Conservation (phyloP, 1,140 invertebrate genomes). For the Macrotrachela quadricornifera region DNA sequence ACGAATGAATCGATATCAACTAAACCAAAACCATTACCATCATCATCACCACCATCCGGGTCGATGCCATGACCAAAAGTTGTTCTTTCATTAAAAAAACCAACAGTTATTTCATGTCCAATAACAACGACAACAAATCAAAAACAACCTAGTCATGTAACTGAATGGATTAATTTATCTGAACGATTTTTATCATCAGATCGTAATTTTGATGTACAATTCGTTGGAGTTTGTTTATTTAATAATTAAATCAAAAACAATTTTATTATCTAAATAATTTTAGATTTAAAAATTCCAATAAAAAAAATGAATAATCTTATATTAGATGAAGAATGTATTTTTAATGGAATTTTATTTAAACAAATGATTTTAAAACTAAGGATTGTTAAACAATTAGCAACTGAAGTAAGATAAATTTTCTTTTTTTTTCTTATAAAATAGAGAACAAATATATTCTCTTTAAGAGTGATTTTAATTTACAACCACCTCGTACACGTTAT, state of each 20-base stretch:
- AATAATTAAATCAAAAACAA: not conserved
- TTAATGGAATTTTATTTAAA: slow-evolving; percentile 76
- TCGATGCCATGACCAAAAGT: too few species aligned
- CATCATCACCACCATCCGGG: too few species aligned
- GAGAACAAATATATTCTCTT: slow-evolving; percentile 11
- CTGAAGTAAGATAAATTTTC: slow-evolving; percentile 39
- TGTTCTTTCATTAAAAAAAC: too few species aligned
- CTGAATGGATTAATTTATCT: too few species aligned
- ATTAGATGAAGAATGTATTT: slow-evolving; percentile 42
- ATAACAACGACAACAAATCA: too few species aligned
- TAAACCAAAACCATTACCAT: too few species aligned
- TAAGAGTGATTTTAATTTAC: slow-evolving; percentile 50
- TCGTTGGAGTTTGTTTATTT: slow-evolving; percentile 29
- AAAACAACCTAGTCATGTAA: too few species aligned
- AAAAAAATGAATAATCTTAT: slow-evolving; percentile 46
- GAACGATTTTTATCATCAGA: slow-evolving; percentile 26
- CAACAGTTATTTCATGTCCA: too few species aligned
- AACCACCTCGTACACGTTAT: slow-evolving; percentile 40
- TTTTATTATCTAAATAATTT: slow-evolving; percentile 2
- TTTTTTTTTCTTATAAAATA: not conserved
- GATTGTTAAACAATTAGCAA: slow-evolving; percentile 67
- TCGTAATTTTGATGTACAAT: slow-evolving; percentile 49
- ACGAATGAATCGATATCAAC: too few species aligned
- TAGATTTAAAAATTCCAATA: slow-evolving; percentile 36
- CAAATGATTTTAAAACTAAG: slow-evolving; percentile 72